Base-by-base conservation (phyloP, 2,888 invertebrate genomes). In the Eurois occulta region DNA sequence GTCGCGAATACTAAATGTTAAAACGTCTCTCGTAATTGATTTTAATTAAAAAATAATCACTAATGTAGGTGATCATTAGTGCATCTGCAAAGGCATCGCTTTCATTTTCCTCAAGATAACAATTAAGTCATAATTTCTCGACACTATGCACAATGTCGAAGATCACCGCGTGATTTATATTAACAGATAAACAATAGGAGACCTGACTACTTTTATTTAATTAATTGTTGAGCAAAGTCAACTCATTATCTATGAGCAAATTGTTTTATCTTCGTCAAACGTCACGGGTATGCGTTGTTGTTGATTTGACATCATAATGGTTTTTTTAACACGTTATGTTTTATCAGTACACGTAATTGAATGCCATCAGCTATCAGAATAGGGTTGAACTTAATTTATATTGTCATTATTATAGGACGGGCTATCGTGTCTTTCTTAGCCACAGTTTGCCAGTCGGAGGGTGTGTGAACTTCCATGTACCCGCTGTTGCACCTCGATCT, bases 141-240 rank as follows among this genome's bases (percentile, higher is more conserved):
- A 78, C 67, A 72, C 52, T 52, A 70, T 76, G 67, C 67, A 69
- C 74, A 77, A 80, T 83, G 78, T 85, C 75, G 64, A 73, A 83
- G 85, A 85, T 81, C 81, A 81, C 79, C 38, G 24, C 55, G 35
- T 77, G 64, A 86, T 85, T 85, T 77, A 80, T 75, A 16, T 48
- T 65, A 55, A 86, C 60, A 86, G 16, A 76, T 72, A 85, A 83
- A 85, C 78, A 86, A 80, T 77, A 38, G 58, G 28, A 76, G 68
- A 83, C 75, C 83, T 86, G 46, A 78, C 75, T 80, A 83, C 10
- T 75, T 73, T 80, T 71, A 79, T 83, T 85, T 77, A 80, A 72
- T 77, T 68, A 62, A 77, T 73, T 38, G 65, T 48, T 55, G 41
- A 73, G 62, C 52, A 77, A 80, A 74, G 65, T 76, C 77, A 75